Evolutionary conservation across 2,113 vertebrate species (phyloP).

Genomic region (Oreochromis tanganicae): DNA sequence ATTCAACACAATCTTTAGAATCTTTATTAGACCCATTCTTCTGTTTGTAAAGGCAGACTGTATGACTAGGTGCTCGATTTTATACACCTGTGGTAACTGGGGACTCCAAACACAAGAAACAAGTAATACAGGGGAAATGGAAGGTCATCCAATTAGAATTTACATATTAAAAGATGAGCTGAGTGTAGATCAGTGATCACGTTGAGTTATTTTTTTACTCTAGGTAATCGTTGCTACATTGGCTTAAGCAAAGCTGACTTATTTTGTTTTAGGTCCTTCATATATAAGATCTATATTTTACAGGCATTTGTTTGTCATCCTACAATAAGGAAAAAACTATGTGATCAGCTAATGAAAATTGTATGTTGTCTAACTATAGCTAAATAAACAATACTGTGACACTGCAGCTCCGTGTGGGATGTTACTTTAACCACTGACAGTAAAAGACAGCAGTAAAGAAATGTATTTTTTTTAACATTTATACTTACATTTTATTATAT

Average conservation of each 20-base stretch:
- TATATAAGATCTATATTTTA: not conserved
- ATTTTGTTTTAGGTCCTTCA: not conserved
- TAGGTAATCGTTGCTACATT: not conserved
- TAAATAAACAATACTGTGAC: not conserved
- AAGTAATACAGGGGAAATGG: not conserved
- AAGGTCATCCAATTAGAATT: not conserved
- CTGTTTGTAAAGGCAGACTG: not conserved
- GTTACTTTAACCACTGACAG: not conserved
- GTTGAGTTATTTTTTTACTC: not conserved
- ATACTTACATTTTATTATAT: not conserved
- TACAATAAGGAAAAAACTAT: not conserved
- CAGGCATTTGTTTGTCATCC: not conserved
- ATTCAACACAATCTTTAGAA: not conserved
- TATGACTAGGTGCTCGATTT: not conserved
- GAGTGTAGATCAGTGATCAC: rapidly evolving
- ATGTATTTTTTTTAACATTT: not conserved
- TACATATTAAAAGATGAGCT: not conserved
- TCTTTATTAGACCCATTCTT: not conserved
- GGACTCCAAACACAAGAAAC: not conserved
- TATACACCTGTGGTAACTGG: not conserved
- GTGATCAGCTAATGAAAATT: not conserved
- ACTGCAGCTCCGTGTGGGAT: not conserved
- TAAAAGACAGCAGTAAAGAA: not conserved
- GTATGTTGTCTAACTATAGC: not conserved
- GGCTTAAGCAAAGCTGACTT: not conserved